Conservation (phyloP, 2,113 vertebrate species). For the Dicrurus megarhynchus region DNA sequence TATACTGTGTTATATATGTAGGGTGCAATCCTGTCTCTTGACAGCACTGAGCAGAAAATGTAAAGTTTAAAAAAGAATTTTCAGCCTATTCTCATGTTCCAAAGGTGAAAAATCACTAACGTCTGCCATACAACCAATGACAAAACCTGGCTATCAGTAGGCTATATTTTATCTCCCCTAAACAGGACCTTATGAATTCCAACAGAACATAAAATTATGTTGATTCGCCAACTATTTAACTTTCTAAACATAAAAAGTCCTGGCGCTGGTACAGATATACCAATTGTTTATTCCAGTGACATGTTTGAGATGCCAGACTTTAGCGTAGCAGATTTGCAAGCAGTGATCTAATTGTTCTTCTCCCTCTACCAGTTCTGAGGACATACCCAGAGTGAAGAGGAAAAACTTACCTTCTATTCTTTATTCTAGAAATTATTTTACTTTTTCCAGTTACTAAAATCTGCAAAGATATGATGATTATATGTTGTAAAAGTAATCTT, state of each 20-base stretch:
- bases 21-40: background rate
- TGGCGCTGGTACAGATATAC: background rate
- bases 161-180: background rate
- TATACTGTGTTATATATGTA: fast-evolving
- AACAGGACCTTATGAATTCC: background rate
- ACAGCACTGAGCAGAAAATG: background rate
- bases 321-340: background rate
- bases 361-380: background rate
- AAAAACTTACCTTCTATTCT: background rate
- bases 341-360: background rate
- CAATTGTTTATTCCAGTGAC: fast-evolving
- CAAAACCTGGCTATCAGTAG: background rate
- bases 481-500: background rate
- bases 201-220: background rate
- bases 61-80: background rate
- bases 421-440: background rate
- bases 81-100: background rate
- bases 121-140: background rate
- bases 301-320: background rate
- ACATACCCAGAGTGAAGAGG: background rate
- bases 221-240: background rate
- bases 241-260: background rate
- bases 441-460: background rate
- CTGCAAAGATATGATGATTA: background rate
- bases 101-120: background rate